Evolutionary conservation across 2,888 invertebrate species (phyloP).

Genomic region (Lithophane ornitopus): DNA sequence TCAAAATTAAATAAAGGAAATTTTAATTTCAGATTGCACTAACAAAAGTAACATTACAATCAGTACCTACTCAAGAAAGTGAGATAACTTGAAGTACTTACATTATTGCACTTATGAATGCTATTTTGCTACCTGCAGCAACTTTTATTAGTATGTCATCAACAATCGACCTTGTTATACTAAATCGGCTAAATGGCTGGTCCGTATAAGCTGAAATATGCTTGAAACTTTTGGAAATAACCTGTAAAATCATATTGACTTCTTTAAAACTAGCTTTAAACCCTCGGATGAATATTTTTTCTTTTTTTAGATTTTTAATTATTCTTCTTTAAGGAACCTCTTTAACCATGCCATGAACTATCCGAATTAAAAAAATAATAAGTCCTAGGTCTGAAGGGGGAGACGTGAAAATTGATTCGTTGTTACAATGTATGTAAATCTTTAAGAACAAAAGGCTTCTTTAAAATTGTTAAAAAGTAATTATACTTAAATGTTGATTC

Average conservation of each 20-base stretch:
- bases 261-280: too few species aligned
- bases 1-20: too few species aligned
- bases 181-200: background rate
- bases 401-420: too few species aligned
- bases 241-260: background rate
- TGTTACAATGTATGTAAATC: too few species aligned
- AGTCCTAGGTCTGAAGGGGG: too few species aligned
- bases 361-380: too few species aligned
- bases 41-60: background rate
- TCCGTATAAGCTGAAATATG: background rate
- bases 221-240: background rate
- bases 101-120: background rate
- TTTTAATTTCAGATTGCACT: background rate
- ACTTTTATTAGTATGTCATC: background rate
- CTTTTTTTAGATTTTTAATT: too few species aligned
- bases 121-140: background rate
- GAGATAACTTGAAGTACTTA: background rate
- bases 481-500: background rate
- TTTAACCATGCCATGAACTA: too few species aligned
- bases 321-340: too few species aligned
- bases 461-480: background rate
- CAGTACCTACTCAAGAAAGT: background rate
- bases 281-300: too few species aligned
- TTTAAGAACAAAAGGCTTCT: too few species aligned
- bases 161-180: background rate